Conservation (phyloP, 2,888 invertebrate genomes). For the Nudaria mundana region DNA sequence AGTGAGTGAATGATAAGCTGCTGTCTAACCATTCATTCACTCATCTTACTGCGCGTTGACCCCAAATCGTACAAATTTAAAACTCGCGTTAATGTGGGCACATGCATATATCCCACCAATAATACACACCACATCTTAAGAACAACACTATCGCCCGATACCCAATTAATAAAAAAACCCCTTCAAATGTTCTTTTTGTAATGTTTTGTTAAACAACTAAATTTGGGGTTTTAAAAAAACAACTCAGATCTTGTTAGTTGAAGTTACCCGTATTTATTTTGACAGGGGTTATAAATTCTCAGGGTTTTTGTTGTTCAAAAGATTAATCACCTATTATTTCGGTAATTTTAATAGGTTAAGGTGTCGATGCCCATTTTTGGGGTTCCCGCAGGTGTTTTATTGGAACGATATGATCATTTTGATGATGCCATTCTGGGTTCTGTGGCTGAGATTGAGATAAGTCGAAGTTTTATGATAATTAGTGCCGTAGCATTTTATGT, state of each 20-base stretch:
- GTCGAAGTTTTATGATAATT: conserved; percentile 35
- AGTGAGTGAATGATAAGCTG: no score
- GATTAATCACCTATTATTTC: conserved; percentile 76
- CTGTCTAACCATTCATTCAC: conserved; percentile 7
- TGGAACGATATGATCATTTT: conserved; percentile 27
- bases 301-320: conserved; percentile 55
- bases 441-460: conserved; percentile 32
- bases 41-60: conserved; percentile 33
- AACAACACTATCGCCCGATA: conserved; percentile 52
- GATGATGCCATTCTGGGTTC: conserved; percentile 34
- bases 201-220: conserved; percentile 78
- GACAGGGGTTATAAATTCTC: conserved; percentile 65
- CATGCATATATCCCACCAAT: conserved; percentile 43
- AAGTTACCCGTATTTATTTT: conserved; percentile 67
- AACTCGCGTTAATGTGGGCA: conserved; percentile 51
- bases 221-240: conserved; percentile 53
- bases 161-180: conserved; percentile 68
- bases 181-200: conserved; percentile 49
- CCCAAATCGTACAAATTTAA: conserved; percentile 48
- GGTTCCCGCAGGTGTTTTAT: conserved; percentile 38
- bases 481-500: conserved; percentile 33
- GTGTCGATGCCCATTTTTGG: conserved; percentile 50
- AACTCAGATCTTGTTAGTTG: conserved; percentile 48
- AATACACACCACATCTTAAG: conserved; percentile 50
- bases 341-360: conserved; percentile 72